A percentile compares a stretch with the other conserved stretches of the same genome.
phyloP scores from a whole-genome alignment of 2,888 invertebrate genomes.

The Amblyjoppa proteus region DNA sequence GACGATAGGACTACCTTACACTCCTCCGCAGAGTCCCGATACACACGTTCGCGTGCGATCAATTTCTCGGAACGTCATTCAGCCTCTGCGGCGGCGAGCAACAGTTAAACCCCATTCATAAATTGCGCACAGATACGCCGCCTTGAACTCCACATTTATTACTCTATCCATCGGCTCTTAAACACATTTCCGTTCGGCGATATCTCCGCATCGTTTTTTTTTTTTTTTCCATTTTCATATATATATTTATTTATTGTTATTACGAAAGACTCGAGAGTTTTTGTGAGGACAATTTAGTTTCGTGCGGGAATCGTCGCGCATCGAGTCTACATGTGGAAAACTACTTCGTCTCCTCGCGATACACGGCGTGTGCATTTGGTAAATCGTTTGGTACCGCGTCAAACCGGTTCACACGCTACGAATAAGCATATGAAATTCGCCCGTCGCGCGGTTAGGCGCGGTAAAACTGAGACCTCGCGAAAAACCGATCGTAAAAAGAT shows the following conservation, averaged over 20 bases:
- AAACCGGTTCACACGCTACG: slow-evolving; percentile 13
- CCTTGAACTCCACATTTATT: slow-evolving; percentile 51
- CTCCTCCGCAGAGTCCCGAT: slow-evolving; percentile 30
- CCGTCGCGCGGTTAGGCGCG: not conserved
- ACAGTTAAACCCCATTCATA: slow-evolving; percentile 59
- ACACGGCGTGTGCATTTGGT: slow-evolving; percentile 19
- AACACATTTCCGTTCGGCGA: slow-evolving; percentile 52
- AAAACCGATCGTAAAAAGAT: no score
- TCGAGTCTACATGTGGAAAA: slow-evolving; percentile 43
- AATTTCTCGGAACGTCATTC: slow-evolving; percentile 59
- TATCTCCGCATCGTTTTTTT: slow-evolving; percentile 19
- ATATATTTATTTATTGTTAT: not conserved
- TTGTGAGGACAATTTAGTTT: slow-evolving; percentile 46
- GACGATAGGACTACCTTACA: slow-evolving; percentile 37
- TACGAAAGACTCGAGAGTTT: slow-evolving; percentile 44
- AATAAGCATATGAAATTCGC: not conserved
- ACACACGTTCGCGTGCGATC: slow-evolving; percentile 49
- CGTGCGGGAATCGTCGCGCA: slow-evolving; percentile 25
- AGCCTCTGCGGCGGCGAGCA: slow-evolving; percentile 20
- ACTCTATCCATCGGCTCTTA: slow-evolving; percentile 27
- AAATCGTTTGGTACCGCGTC: slow-evolving; percentile 12
- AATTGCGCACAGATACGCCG: slow-evolving; percentile 37
- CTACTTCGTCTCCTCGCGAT: slow-evolving; percentile 2
- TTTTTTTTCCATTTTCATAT: no score
- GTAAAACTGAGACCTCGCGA: no score